Evolutionary conservation across 2,888 invertebrate genomes (phyloP).

Genomic region (Teinopalpus imperialis): DNA sequence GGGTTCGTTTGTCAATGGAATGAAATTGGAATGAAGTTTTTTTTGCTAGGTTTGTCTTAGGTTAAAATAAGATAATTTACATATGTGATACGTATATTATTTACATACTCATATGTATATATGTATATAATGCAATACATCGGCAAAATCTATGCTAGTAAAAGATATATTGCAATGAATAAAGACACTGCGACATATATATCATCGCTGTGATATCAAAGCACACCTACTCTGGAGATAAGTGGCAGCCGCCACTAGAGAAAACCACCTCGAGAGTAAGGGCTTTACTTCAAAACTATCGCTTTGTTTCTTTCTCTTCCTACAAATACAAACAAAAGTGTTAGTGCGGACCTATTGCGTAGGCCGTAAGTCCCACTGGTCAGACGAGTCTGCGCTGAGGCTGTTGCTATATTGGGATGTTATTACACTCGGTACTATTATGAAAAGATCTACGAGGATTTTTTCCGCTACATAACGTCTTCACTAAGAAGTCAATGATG

Average conservation of each 20-base stretch:
- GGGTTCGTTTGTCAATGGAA: too few relatives aligned
- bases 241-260: conserved; percentile 19
- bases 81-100: too few relatives aligned
- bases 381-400: conserved; percentile 33
- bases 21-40: too few relatives aligned
- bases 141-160: background rate
- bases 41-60: too few relatives aligned
- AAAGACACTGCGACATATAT: conserved; percentile 18
- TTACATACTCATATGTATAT: too few relatives aligned
- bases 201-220: conserved; percentile 25
- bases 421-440: conserved; percentile 9
- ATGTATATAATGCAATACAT: too few relatives aligned
- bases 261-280: conserved; percentile 17
- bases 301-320: conserved; percentile 26
- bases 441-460: conserved; percentile 6
- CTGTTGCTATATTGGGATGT: conserved; percentile 32
- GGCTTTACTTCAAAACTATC: conserved; percentile 26
- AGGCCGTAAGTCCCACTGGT: conserved; percentile 36
- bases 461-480: conserved; percentile 20
- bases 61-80: too few relatives aligned
- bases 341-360: conserved; percentile 33
- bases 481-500: conserved; percentile 5
- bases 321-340: conserved; percentile 30
- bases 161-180: conserved; percentile 5
- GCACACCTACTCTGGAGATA: conserved; percentile 16